Percentiles rank a stretch among this genome's conserved stretches.
Evolutionary conservation across 2,113 vertebrate genomes (phyloP).

Genomic region (Clarias gariepinus): DNA sequence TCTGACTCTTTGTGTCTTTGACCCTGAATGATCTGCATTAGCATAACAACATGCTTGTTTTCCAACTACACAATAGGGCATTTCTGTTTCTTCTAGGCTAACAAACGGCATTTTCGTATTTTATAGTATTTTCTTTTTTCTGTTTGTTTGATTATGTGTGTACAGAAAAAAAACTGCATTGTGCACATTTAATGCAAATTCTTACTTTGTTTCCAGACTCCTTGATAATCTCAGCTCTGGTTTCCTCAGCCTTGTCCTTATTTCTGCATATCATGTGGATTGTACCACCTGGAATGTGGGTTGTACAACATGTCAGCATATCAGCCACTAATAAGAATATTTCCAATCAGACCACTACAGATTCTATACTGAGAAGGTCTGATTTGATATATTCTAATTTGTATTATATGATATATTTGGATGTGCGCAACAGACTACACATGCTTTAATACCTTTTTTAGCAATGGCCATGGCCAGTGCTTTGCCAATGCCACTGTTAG

Average conservation of each 20-base stretch:
- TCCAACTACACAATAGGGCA: neutral
- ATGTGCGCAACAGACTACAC: neutral
- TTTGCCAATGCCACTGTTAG: conserved; percentile 78
- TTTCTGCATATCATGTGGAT: conserved; percentile 82
- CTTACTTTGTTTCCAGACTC: conserved; percentile 77
- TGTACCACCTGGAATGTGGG: conserved; percentile 65
- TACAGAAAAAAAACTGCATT: neutral
- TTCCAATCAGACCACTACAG: neutral
- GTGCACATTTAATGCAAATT: neutral
- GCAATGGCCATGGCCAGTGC: conserved; percentile 74
- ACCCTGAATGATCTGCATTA: neutral
- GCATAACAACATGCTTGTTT: neutral
- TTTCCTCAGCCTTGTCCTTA: conserved; percentile 79
- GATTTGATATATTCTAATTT: neutral
- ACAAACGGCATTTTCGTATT: neutral
- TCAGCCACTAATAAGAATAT: neutral
- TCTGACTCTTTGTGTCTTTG: neutral
- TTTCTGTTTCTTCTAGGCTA: neutral
- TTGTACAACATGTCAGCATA: neutral
- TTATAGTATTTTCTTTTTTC: neutral
- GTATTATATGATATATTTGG: neutral
- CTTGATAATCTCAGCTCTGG: conserved; percentile 75
- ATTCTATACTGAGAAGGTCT: neutral
- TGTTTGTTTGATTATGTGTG: neutral
- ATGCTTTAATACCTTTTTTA: conserved; percentile 68